Conservation (phyloP, 2,888 invertebrate species). For the Hydrotaea cyrtoneurina region DNA sequence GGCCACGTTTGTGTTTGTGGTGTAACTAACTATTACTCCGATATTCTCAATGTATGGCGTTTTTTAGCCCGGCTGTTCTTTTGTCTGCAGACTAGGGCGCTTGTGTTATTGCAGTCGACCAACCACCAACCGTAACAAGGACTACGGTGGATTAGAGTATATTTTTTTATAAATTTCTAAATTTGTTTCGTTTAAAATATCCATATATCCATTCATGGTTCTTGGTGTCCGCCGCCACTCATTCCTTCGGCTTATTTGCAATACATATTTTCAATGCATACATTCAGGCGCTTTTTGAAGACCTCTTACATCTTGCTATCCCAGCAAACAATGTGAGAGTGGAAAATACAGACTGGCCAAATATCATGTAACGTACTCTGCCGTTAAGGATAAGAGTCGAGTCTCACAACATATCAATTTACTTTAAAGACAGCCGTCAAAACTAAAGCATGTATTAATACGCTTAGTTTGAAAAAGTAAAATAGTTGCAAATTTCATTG, state of each 20-base stretch:
- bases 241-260: constrained; percentile 9
- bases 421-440: background rate
- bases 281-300: constrained; percentile 9
- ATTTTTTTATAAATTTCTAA: background rate
- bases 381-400: background rate
- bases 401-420: background rate
- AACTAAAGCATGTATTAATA: no score
- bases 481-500: no score
- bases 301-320: background rate
- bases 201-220: no score
- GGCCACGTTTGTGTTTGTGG: constrained; percentile 50
- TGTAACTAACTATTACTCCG: background rate
- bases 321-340: background rate
- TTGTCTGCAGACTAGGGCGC: no score
- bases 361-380: background rate
- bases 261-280: constrained; percentile 29
- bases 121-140: background rate
- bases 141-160: background rate
- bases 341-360: background rate
- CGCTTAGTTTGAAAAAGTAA: no score
- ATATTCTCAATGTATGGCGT: background rate
- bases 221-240: background rate
- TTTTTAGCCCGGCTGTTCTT: no score
- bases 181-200: no score
- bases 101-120: background rate